These are phyloP conservation scores for Drosophila gunungcola DNA, from an alignment of 1,140 invertebrate species.

Conservation along the genomic window DNA sequence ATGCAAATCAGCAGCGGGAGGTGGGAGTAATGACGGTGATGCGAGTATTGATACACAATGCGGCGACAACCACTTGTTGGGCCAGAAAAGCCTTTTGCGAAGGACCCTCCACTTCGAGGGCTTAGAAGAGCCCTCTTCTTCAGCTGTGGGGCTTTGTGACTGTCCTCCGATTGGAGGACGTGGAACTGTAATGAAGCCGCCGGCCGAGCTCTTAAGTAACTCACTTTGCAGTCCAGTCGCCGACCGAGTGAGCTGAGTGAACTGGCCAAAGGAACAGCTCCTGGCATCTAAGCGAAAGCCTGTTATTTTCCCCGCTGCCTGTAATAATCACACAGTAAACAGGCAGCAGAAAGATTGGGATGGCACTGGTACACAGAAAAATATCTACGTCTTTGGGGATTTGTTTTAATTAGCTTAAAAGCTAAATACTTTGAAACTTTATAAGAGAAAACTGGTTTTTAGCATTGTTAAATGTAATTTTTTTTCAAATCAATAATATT, in stretches of 20 bases:
- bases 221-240: slow-evolving; percentile 42
- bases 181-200: slow-evolving; percentile 57
- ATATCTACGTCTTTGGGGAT: not conserved
- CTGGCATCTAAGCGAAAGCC: slow-evolving; percentile 71
- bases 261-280: slow-evolving; percentile 30
- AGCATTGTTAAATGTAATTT: too few species aligned
- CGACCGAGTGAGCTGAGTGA: slow-evolving; percentile 37
- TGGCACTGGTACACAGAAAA: slow-evolving; percentile 2
- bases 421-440: too few species aligned
- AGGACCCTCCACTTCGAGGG: slow-evolving; percentile 53
- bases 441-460: too few species aligned
- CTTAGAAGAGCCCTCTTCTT: slow-evolving; percentile 57
- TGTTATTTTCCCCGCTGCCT: slow-evolving; percentile 74
- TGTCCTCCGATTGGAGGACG: slow-evolving; percentile 22
- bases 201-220: slow-evolving; percentile 67
- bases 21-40: slow-evolving; percentile 8
- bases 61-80: slow-evolving; percentile 57
- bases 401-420: too few species aligned
- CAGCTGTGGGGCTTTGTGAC: slow-evolving; percentile 62
- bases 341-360: slow-evolving; percentile 43
- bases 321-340: slow-evolving; percentile 82
- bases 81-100: slow-evolving; percentile 37
- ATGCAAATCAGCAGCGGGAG: slow-evolving; percentile 25
- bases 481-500: too few species aligned
- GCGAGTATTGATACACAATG: slow-evolving; percentile 46